Conservation (phyloP, 2,797 vertebrate species). For the Poeciliopsis infans region DNA sequence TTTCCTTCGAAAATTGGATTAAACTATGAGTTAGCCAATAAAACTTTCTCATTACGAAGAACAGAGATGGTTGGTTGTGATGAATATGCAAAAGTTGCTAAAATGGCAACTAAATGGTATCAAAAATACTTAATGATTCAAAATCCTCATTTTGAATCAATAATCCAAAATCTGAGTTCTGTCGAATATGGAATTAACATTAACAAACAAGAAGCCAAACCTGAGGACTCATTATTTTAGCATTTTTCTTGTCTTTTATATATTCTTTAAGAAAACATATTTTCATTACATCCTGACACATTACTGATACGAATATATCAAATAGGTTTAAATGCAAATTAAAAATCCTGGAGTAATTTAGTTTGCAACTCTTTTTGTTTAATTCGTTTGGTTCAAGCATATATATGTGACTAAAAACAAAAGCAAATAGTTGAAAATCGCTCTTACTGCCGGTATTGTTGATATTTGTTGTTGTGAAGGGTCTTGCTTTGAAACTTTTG, state of each 20-base stretch:
- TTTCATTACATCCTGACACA: not conserved
- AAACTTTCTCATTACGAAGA: not conserved
- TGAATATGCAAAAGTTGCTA: not conserved
- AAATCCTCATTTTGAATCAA: not conserved
- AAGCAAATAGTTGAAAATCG: not conserved
- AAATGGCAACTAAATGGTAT: not conserved
- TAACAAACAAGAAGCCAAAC: not conserved
- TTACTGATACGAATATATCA: not conserved
- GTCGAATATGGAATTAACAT: not conserved
- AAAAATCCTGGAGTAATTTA: not conserved
- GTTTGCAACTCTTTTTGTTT: not conserved
- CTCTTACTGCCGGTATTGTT: not conserved
- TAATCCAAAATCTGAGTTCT: not conserved
- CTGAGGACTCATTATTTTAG: not conserved
- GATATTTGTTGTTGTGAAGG: conserved; percentile 8
- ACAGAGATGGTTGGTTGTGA: not conserved
- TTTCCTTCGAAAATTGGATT: not conserved
- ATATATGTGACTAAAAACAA: not conserved
- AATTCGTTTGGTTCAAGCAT: not conserved
- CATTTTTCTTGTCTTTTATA: not conserved
- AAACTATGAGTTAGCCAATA: not conserved
- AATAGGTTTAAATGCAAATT: not conserved
- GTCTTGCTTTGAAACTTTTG: conserved; percentile 33
- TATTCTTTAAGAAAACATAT: not conserved
- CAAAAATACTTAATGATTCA: not conserved